Base-by-base conservation (phyloP, 2,888 invertebrate genomes). In the Oscheius sp. region DNA sequence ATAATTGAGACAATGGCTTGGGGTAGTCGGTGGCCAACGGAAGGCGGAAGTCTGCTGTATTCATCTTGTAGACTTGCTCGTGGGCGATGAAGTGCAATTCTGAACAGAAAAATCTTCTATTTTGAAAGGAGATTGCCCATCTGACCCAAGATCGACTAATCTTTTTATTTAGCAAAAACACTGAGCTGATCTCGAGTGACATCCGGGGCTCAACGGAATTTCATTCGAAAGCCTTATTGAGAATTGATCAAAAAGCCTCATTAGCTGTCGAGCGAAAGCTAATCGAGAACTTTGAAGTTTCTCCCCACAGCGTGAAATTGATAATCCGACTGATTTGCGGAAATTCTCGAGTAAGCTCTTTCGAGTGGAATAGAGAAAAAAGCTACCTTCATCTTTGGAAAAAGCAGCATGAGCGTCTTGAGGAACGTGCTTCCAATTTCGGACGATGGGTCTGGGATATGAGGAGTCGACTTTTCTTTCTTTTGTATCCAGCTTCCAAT, bases 381-480 rank as follows among this genome's bases (percentile, higher is more conserved):
- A n/a, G n/a, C n/a, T 57, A 66, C 66, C 66, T 57, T 27, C 25
- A 8, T 68, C 50, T 27, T 37, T 37, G 10, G 58, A 46, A 33
- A 68, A 68, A 5, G 58, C 68, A 6, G 68, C 61, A 4, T 23
- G 23, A 2, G 68, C 33, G n/a, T 29, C 25, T 3, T 23, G 6
- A 1, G 68, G 68, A 29, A 68, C 68, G n/a, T 50, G 31, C 33
- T 48, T 61, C 68, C 68, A 68, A 29, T 53, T 61, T 10, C 39
- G 15, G 12, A 34, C 12, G 17, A 61, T 61, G 17, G 58, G 50
- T 1, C 68, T 58, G 5, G 68, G 68, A 61, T 68, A 68, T 31
- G 46, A 61, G 8, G 37, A 46, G 17, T 68, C 68, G n/a, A 68
- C 50, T 37, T 45, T 48, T 0, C 46, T 33, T 17, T 29, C 25